Conservation (phyloP, 2,797 vertebrate genomes). For the Alauda arvensis region DNA sequence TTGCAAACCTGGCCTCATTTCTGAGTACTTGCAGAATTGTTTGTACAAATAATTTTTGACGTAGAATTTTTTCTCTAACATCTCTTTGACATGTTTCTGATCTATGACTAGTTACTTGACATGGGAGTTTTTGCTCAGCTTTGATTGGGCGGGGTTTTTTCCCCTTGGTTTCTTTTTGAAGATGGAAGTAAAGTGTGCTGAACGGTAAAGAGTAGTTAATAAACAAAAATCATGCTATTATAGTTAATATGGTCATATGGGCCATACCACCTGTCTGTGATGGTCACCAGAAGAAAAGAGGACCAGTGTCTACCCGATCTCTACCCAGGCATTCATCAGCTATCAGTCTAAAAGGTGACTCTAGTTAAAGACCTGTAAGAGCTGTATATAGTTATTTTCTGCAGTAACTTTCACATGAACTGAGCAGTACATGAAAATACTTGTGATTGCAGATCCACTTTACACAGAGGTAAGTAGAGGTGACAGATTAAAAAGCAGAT, state of each 20-base stretch:
- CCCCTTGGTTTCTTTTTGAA: neutral
- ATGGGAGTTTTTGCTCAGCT: neutral
- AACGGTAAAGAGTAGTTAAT: neutral
- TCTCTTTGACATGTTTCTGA: neutral
- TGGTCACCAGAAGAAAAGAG: neutral
- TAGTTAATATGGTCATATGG: neutral
- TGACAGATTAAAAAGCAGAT: neutral
- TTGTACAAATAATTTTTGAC: neutral
- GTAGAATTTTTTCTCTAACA: neutral
- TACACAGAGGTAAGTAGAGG: neutral
- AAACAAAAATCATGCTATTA: neutral
- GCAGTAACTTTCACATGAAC: neutral
- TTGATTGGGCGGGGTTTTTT: neutral
- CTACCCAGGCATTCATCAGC: neutral
- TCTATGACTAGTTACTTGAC: neutral
- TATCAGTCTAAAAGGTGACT: neutral
- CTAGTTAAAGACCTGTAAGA: neutral
- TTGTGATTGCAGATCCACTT: neutral
- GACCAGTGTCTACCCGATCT: neutral
- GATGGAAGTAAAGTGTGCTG: neutral
- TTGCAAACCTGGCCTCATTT: neutral
- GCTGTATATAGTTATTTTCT: neutral
- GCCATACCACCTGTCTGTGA: neutral
- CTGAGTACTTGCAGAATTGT: neutral
- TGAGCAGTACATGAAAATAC: neutral